A percentile compares a stretch with the other conserved stretches of the same genome.
Evolutionary conservation across 2,113 vertebrate species (phyloP).

Genomic region (Polyodon spathula): DNA sequence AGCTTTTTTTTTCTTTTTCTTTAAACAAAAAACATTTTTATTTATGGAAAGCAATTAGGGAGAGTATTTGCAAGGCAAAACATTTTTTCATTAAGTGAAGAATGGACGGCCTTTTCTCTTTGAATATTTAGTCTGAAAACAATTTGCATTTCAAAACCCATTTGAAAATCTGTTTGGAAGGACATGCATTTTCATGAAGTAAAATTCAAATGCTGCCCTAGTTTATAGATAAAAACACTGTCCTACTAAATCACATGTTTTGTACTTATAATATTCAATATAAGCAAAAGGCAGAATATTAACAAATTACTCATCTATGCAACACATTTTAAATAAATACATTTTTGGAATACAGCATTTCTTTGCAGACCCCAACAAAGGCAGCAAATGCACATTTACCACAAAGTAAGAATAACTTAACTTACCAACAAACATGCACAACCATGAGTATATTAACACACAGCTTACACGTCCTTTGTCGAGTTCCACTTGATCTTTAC

Average conservation of each 20-base stretch:
- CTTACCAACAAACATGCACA: not conserved
- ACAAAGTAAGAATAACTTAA: slow-evolving; percentile 6
- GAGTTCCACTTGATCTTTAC: slow-evolving; percentile 1
- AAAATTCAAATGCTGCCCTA: not conserved
- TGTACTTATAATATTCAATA: too few species aligned
- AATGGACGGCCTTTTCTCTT: not conserved
- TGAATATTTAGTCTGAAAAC: not conserved
- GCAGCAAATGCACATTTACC: slow-evolving; percentile 6
- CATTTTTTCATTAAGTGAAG: not conserved
- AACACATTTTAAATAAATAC: not conserved
- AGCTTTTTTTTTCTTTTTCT: too few species aligned
- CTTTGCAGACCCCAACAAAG: slow-evolving; percentile 9
- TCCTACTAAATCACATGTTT: too few species aligned
- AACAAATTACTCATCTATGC: too few species aligned
- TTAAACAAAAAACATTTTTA: not conserved
- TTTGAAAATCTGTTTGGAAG: not conserved
- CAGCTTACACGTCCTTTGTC: not conserved
- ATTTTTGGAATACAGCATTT: not conserved
- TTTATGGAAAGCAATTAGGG: slow-evolving; percentile 9
- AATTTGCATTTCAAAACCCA: not conserved
- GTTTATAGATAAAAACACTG: slow-evolving; percentile 1
- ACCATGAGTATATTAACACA: not conserved
- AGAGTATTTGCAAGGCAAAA: not conserved
- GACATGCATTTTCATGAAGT: not conserved
- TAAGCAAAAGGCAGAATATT: too few species aligned